A percentile compares a stretch with the other conserved stretches of the same genome.
Evolutionary conservation across 1,140 invertebrate species (phyloP).

Genomic region (Papilio machaon): DNA sequence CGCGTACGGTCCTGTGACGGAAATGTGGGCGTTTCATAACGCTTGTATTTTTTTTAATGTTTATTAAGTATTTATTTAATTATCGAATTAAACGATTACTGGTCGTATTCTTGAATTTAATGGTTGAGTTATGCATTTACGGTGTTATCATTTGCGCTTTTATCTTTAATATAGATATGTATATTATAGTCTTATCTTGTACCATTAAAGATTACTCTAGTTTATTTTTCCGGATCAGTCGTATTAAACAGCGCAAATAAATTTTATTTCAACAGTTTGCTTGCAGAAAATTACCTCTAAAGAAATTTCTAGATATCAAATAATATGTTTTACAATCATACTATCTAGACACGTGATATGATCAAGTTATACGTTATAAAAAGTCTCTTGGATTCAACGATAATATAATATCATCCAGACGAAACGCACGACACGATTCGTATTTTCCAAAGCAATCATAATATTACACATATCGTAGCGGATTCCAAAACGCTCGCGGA

Average conservation of each 20-base stretch:
- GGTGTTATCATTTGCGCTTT: too few species aligned
- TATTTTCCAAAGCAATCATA: slow-evolving; percentile 25
- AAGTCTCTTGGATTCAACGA: background rate
- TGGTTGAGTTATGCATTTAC: too few species aligned
- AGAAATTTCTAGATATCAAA: background rate
- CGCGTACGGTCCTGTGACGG: background rate
- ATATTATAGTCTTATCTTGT: too few species aligned
- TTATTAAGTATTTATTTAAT: background rate
- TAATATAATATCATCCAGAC: slow-evolving; percentile 8
- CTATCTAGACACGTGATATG: background rate
- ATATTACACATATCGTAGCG: slow-evolving; percentile 12
- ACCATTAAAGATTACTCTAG: too few species aligned
- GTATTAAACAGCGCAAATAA: too few species aligned
- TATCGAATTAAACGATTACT: too few species aligned
- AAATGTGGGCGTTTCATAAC: slow-evolving; percentile 24
- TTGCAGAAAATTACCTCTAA: background rate
- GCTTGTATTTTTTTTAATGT: background rate
- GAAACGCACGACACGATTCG: slow-evolving; percentile 4
- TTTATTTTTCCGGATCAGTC: too few species aligned
- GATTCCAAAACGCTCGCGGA: slow-evolving; percentile 21
- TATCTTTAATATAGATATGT: too few species aligned
- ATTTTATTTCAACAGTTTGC: too few species aligned
- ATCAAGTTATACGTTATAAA: slow-evolving; percentile 20
- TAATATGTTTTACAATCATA: background rate
- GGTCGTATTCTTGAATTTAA: too few species aligned